These are phyloP conservation scores for Trididemnum nubilum DNA, from an alignment of 23 tunicate genomes.

Conservation along the genomic window DNA sequence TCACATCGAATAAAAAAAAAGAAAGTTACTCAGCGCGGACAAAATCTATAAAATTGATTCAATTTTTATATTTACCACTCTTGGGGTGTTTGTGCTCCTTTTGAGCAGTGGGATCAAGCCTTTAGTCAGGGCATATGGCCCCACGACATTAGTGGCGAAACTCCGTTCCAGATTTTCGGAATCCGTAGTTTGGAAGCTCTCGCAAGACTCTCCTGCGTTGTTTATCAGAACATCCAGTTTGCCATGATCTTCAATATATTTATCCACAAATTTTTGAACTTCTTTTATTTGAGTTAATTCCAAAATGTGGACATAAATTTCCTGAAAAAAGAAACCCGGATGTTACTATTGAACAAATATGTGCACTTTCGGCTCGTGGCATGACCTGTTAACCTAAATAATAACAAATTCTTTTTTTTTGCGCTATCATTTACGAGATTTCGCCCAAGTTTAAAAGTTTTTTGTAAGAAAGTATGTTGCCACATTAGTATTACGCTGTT, in stretches of 20 bases:
- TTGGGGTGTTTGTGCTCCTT: constrained; percentile 11
- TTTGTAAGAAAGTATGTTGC: too few species aligned
- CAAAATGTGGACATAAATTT: constrained; percentile 35
- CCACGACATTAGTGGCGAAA: constrained; percentile 33
- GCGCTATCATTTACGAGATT: too few species aligned
- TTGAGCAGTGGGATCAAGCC: constrained; percentile 35
- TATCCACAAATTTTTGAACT: constrained; percentile 25
- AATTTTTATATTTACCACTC: constrained; percentile 54
- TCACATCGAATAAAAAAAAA: not conserved
- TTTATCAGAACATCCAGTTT: constrained; percentile 54
- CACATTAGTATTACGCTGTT: too few species aligned
- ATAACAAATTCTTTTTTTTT: too few species aligned
- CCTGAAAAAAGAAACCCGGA: constrained; percentile 25
- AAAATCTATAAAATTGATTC: too few species aligned
- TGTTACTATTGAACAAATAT: too few species aligned
- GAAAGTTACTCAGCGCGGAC: too few species aligned
- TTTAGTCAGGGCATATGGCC: constrained; percentile 15
- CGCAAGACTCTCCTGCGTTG: constrained; percentile 30
- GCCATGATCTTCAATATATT: not conserved
- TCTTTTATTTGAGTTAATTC: constrained; percentile 27
- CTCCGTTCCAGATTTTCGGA: constrained; percentile 24
- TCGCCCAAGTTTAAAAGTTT: too few species aligned
- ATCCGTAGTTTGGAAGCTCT: not conserved
- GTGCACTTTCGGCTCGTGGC: too few species aligned
- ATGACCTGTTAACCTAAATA: too few species aligned